Evolutionary conservation across 2,113 vertebrate genomes (phyloP).

Genomic region (Halichoeres trimaculatus): DNA sequence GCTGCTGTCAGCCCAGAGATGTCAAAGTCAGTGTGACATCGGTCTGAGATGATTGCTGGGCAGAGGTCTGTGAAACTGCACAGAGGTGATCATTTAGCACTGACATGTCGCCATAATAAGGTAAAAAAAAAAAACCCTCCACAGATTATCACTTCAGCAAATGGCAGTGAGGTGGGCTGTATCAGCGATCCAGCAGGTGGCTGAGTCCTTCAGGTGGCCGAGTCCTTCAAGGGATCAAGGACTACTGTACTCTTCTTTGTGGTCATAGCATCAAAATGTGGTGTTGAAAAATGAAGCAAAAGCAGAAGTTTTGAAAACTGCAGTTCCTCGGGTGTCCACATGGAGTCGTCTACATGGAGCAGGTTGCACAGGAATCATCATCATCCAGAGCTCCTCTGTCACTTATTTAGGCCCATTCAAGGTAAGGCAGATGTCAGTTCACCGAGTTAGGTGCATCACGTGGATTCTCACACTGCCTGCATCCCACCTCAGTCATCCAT

Average conservation of each 20-base stretch:
- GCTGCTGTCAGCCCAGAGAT: constrained; percentile 47
- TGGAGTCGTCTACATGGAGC: too few species aligned
- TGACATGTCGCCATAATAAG: constrained; percentile 19
- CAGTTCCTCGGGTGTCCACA: too few species aligned
- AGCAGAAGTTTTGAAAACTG: too few species aligned
- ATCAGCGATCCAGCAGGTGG: constrained; percentile 46
- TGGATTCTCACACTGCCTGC: too few species aligned
- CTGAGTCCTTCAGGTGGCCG: constrained; percentile 53
- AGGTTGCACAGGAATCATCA: too few species aligned
- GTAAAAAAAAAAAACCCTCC: not conserved
- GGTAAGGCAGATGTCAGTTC: too few species aligned
- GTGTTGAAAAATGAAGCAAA: too few species aligned
- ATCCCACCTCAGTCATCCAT: too few species aligned
- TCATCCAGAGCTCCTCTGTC: too few species aligned
- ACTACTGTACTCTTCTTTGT: constrained; percentile 24
- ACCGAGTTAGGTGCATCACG: too few species aligned
- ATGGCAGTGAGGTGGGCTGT: constrained; percentile 24
- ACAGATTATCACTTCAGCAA: constrained; percentile 46
- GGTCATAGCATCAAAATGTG: not conserved
- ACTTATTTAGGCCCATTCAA: too few species aligned
- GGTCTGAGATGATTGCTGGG: constrained; percentile 47
- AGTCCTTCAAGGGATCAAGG: too few species aligned
- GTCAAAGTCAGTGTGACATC: constrained; percentile 42
- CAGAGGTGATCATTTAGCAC: constrained; percentile 52
- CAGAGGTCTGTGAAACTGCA: constrained; percentile 8